These are phyloP conservation scores for Hypolimnas misippus DNA, from an alignment of 2,888 invertebrate species.

Conservation along the genomic window DNA sequence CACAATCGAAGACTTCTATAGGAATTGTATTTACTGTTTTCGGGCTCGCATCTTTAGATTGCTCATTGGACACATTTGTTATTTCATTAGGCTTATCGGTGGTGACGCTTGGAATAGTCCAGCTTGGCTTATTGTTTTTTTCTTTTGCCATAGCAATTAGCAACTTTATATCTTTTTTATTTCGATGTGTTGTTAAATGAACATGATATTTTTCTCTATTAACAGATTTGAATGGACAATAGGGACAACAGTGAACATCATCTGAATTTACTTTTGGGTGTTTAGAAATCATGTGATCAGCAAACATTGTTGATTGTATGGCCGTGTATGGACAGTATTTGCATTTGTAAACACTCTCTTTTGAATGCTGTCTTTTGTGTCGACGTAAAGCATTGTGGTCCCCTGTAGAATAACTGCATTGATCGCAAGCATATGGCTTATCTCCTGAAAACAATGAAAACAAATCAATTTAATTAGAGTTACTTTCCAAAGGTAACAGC, in stretches of 20 bases:
- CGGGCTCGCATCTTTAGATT: conserved; percentile 52
- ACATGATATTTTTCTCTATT: conserved; percentile 85
- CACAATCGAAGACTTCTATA: conserved; percentile 75
- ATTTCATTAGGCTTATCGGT: conserved; percentile 53
- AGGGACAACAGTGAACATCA: conserved; percentile 85
- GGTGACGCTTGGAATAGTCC: conserved; percentile 73
- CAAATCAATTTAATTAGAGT: no score
- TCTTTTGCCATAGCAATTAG: conserved; percentile 66
- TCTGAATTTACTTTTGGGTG: conserved; percentile 88
- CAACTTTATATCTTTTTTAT: conserved; percentile 71
- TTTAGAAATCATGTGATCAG: conserved; percentile 90
- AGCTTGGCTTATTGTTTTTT: conserved; percentile 64
- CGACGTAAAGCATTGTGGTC: conserved; percentile 93
- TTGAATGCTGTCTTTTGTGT: conserved; percentile 90
- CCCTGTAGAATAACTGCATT: conserved; percentile 88
- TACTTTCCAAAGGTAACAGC: no score
- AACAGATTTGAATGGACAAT: conserved; percentile 86
- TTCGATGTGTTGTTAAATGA: conserved; percentile 81
- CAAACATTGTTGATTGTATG: conserved; percentile 91
- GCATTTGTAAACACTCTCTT: conserved; percentile 90
- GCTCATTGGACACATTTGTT: conserved; percentile 47
- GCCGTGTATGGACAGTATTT: conserved; percentile 90
- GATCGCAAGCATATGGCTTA: conserved; percentile 90
- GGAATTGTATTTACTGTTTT: conserved; percentile 67
- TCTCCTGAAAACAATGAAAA: conserved; percentile 78